Conservation (phyloP, 2,888 invertebrate genomes). For the Ormia ochracea region DNA sequence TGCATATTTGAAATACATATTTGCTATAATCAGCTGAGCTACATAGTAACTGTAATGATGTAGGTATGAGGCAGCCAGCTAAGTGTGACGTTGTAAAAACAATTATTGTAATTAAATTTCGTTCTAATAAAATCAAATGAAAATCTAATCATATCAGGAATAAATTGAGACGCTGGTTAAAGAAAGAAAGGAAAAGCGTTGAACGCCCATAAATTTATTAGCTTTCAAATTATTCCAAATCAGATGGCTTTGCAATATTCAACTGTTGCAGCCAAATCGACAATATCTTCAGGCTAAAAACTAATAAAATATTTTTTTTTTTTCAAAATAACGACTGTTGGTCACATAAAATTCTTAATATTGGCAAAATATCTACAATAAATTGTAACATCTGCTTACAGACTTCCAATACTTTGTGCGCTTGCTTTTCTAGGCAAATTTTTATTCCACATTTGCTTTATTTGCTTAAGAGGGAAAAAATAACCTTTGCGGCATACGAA, state of each 20-base stretch:
- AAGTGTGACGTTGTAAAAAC: too few species aligned
- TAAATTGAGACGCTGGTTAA: too few species aligned
- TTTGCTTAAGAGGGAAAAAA: not conserved
- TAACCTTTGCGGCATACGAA: constrained; percentile 15
- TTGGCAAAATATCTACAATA: constrained; percentile 47
- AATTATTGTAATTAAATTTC: too few species aligned
- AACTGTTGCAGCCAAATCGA: not conserved
- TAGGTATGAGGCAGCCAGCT: too few species aligned
- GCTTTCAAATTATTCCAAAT: not conserved
- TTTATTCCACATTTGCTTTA: not conserved
- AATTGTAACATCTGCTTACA: constrained; percentile 56
- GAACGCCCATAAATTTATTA: too few species aligned
- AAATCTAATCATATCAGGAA: too few species aligned
- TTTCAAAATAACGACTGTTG: constrained; percentile 36
- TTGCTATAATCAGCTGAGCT: too few species aligned
- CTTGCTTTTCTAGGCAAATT: not conserved
- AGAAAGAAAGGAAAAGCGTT: too few species aligned
- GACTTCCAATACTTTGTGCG: constrained; percentile 10
- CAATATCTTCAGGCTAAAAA: constrained; percentile 11
- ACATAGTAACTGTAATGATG: too few species aligned
- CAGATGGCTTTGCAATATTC: not conserved
- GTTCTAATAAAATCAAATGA: too few species aligned
- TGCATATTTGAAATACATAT: too few species aligned
- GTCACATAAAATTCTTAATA: constrained; percentile 56
- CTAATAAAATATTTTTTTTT: constrained; percentile 35